Base-by-base conservation (phyloP, 2,888 invertebrate genomes). In the Lithodes maja region DNA sequence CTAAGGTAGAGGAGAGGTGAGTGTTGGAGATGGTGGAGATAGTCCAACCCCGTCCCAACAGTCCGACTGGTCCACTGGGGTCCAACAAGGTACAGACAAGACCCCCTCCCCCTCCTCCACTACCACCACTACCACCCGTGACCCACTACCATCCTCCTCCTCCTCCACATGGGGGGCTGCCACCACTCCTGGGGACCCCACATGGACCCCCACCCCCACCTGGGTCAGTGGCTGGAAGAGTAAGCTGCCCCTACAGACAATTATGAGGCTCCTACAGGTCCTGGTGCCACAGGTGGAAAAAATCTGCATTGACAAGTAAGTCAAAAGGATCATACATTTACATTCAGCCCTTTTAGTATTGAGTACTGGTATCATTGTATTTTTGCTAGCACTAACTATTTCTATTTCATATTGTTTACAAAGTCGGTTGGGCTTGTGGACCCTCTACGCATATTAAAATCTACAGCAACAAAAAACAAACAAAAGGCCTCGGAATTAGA, bases 281-380 rank as follows among this genome's bases (percentile, higher is more conserved):
- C 95, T 99, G 3, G 99, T 99, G 92, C 99, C 99, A 85, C 99
- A 99, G 95, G 99, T 99, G 50, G 99, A 99, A 95, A 99, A 99
- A 95, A 99, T 99, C 93, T 99, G 99, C 94, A 99, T 99, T 93
- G 99, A 99, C 94, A 99, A 98, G 98, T 98, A 93, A 95, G 96
- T 94, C 52, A 49, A 69, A 33, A 33, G 33, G 33, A 33, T 33
- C 33, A 33, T 33, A 33, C 33, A 33, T 33, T 33, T 33, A 33
- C 33, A 33, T 33, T 33, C 33, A 33, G 33, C 33, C 33, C 33
- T 33, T 33, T 33, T 33, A 33, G 33, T 33, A 33, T 33, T 33
- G 33, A 33, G 33, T 33, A 33, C 33, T 33, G 33, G 33, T 33
- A 33, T 33, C 33, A 33, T 33, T 33, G 33, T 33, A 33, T 33